Evolutionary conservation across 2,113 vertebrate species (phyloP).

Genomic region (Cololabis saira): DNA sequence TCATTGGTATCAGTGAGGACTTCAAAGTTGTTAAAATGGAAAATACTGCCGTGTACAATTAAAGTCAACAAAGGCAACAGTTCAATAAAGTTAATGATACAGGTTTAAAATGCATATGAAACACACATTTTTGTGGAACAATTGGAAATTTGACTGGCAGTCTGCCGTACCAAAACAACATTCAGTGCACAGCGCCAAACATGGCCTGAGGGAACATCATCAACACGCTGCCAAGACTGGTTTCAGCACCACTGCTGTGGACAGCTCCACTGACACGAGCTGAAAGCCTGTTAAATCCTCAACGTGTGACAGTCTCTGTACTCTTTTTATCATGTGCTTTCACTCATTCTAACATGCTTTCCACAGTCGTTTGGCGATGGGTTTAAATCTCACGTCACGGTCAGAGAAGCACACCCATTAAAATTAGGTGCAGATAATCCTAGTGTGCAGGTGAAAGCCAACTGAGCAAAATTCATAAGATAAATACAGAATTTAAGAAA

Average conservation of each 20-base stretch:
- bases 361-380: conserved; percentile 4
- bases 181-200: conserved; percentile 32
- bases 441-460: conserved; percentile 9
- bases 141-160: not conserved
- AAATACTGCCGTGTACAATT: too few species aligned
- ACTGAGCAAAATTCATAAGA: conserved; percentile 13
- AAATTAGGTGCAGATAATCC: conserved; percentile 16
- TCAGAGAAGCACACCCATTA: conserved; percentile 2
- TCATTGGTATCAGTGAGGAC: too few species aligned
- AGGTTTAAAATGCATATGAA: conserved; percentile 7
- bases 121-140: not conserved
- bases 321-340: conserved; percentile 18
- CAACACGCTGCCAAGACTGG: conserved; percentile 36
- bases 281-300: conserved; percentile 30
- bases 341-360: not conserved
- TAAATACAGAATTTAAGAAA: conserved; percentile 11
- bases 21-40: too few species aligned
- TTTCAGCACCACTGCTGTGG: conserved; percentile 54
- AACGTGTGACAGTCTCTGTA: conserved; percentile 10
- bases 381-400: conserved; percentile 15
- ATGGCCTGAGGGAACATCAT: conserved; percentile 31
- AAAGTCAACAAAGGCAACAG: too few species aligned
- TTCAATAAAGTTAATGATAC: not conserved
- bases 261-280: conserved; percentile 55
- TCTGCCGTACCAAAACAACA: conserved; percentile 5